Evolutionary conservation across 2,113 vertebrate genomes (phyloP).

Genomic region (Pteruthius melanotis): DNA sequence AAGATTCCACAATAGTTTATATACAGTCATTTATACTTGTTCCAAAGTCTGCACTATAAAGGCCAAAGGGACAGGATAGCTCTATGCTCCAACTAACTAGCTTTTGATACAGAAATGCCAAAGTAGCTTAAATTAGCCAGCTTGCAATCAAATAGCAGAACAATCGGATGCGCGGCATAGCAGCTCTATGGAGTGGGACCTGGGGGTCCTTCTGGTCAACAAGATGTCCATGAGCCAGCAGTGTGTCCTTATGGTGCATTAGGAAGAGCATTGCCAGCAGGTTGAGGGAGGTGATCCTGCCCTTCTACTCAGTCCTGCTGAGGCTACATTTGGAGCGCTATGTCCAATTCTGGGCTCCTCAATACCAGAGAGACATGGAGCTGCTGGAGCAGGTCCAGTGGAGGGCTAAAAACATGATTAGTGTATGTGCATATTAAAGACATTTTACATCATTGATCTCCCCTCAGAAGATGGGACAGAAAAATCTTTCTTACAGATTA

Average conservation of each 20-base stretch:
- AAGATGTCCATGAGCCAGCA: neutral
- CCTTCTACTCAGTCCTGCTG: neutral
- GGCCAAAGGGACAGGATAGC: neutral
- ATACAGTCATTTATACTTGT: neutral
- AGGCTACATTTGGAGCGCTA: neutral
- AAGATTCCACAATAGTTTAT: neutral
- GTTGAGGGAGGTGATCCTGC: neutral
- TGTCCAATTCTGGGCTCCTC: neutral
- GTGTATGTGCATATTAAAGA: neutral
- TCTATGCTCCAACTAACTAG: neutral
- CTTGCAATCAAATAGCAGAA: neutral
- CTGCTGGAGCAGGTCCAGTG: neutral
- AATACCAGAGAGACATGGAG: neutral
- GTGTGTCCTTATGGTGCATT: no score
- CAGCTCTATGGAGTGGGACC: neutral
- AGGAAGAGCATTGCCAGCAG: neutral
- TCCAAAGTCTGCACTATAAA: neutral
- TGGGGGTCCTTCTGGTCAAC: neutral
- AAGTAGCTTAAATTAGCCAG: neutral
- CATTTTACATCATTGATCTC: neutral
- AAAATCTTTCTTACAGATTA: neutral
- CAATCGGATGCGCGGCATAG: neutral
- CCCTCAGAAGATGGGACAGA: neutral
- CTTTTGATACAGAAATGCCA: neutral
- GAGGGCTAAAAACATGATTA: neutral